These are phyloP conservation scores for Romanogobio albipinnatus DNA, from an alignment of 2,113 vertebrate genomes.

Conservation along the genomic window DNA sequence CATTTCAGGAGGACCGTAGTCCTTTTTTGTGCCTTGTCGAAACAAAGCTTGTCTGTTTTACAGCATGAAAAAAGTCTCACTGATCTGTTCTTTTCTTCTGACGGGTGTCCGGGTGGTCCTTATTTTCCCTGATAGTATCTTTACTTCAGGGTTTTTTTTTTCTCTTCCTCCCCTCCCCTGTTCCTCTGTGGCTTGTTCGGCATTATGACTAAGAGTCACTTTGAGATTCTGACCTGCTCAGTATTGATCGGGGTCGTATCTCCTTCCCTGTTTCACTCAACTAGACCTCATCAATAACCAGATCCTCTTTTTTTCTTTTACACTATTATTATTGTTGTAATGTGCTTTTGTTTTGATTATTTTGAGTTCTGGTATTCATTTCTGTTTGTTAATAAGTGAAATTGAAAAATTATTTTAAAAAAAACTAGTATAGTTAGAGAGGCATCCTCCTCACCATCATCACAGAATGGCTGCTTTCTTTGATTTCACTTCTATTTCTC, in stretches of 20 bases:
- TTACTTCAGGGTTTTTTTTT: background rate
- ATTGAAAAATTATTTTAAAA: no score
- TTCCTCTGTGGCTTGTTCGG: conserved; percentile 30
- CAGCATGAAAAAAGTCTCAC: conserved; percentile 17
- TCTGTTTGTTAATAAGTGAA: no score
- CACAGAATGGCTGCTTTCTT: background rate
- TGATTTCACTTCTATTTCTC: conserved; percentile 12
- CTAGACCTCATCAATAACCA: conserved; percentile 49
- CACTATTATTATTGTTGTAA: no score
- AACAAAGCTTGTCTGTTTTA: conserved; percentile 42
- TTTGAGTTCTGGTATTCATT: no score
- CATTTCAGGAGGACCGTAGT: background rate
- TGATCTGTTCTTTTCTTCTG: conserved; percentile 14
- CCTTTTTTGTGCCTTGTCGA: background rate
- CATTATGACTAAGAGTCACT: conserved; percentile 53
- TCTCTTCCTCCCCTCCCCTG: conserved; percentile 2
- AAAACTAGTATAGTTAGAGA: background rate
- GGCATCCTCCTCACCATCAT: background rate
- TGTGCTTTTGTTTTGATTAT: no score
- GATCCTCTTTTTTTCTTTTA: no score
- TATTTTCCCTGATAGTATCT: conserved; percentile 22
- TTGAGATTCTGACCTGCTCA: conserved; percentile 52
- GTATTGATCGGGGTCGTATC: conserved; percentile 53
- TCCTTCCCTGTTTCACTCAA: conserved; percentile 41
- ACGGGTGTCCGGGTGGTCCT: conserved; percentile 4